Evolutionary conservation across 2,888 invertebrate genomes (phyloP).

Genomic region (Limnephilus lunatus): DNA sequence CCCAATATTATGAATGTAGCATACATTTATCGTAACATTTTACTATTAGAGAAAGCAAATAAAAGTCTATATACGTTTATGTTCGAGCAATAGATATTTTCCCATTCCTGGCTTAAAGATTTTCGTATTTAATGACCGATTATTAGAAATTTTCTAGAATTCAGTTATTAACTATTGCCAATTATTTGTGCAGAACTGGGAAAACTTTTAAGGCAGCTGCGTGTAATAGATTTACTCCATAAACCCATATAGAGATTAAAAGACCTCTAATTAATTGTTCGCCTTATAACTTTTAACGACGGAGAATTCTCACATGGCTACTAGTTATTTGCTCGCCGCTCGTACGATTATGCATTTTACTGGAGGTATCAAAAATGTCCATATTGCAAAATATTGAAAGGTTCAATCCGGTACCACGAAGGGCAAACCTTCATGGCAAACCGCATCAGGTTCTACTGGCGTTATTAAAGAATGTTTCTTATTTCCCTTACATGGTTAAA

Average conservation of each 20-base stretch:
- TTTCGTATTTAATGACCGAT: not conserved
- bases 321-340: not conserved
- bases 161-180: not conserved
- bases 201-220: not conserved
- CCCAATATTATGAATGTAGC: too few relatives aligned
- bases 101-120: not conserved
- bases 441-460: not conserved
- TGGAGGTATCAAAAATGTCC: conserved; percentile 42
- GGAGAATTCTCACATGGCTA: not conserved
- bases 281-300: conserved; percentile 35
- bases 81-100: not conserved
- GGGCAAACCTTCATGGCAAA: conserved; percentile 21
- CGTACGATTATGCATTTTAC: conserved; percentile 25
- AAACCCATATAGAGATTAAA: conserved; percentile 12
- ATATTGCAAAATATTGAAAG: conserved; percentile 43
- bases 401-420: conserved; percentile 2
- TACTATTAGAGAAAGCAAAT: not conserved
- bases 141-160: not conserved
- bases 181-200: not conserved
- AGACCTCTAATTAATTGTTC: not conserved
- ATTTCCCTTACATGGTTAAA: not conserved
- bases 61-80: not conserved
- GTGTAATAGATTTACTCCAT: not conserved
- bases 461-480: not conserved
- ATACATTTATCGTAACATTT: not conserved